Conservation (phyloP, 1,140 invertebrate genomes). For the Diprion similis region DNA sequence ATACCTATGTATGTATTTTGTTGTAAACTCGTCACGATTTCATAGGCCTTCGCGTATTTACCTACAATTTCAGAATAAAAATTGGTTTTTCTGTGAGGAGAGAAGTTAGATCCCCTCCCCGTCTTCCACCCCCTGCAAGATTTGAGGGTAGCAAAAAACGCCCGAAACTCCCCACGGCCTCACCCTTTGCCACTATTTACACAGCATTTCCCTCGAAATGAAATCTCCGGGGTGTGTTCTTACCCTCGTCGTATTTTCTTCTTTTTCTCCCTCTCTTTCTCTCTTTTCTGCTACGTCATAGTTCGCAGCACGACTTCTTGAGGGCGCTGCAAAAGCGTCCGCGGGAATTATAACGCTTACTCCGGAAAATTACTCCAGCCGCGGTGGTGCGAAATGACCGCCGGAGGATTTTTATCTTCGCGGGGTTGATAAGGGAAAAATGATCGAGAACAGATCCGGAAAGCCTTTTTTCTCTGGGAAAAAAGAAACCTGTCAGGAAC, state of each 20-base stretch:
- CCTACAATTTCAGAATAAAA: not conserved
- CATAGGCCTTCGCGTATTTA: not conserved
- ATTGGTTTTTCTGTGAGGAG: not conserved
- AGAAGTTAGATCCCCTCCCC: not conserved
- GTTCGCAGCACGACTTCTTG: not conserved
- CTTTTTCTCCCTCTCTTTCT: not conserved
- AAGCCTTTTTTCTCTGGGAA: too few relatives aligned
- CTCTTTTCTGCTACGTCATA: not conserved
- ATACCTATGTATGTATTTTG: too few relatives aligned
- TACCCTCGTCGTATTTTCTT: not conserved
- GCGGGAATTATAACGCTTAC: too few relatives aligned
- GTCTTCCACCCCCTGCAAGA: not conserved
- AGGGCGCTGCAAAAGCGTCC: too few relatives aligned
- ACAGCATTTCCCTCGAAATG: slow-evolving; percentile 24
- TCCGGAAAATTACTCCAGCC: too few relatives aligned
- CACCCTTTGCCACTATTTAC: slow-evolving; percentile 18
- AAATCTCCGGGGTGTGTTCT: slow-evolving; percentile 21
- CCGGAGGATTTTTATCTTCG: too few relatives aligned
- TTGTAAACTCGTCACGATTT: not conserved
- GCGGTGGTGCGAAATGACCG: too few relatives aligned
- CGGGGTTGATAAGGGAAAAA: too few relatives aligned
- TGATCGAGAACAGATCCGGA: too few relatives aligned
- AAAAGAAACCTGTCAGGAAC: too few relatives aligned
- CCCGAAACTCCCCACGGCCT: not conserved
- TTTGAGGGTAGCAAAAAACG: not conserved